These are phyloP conservation scores for Xyrichtys novacula DNA, from an alignment of 2,797 vertebrate species.

Conservation along the genomic window DNA sequence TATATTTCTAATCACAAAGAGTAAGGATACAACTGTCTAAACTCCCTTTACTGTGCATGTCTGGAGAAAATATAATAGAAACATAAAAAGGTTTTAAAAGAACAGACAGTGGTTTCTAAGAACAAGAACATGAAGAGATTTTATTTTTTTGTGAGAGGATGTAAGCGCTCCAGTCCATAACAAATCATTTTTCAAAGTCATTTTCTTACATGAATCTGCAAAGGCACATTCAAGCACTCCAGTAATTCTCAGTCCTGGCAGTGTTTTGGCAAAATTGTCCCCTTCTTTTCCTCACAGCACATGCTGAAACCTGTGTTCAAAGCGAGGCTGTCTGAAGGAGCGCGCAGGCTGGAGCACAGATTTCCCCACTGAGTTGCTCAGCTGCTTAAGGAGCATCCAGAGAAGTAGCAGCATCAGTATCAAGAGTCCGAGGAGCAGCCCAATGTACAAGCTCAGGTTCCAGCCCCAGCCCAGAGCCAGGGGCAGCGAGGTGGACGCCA, in stretches of 20 bases:
- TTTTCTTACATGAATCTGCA: slow-evolving; percentile 56
- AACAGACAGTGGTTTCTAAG: slow-evolving; percentile 37
- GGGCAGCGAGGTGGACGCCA: slow-evolving; percentile 85
- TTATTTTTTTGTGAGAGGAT: slow-evolving; percentile 50
- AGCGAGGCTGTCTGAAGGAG: slow-evolving; percentile 85
- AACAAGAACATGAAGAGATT: slow-evolving; percentile 42
- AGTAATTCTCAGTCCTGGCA: slow-evolving; percentile 44
- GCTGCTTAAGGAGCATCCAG: slow-evolving; percentile 91
- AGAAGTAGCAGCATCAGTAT: slow-evolving; percentile 89
- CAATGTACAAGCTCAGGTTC: slow-evolving; percentile 91
- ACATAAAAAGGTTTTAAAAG: slow-evolving; percentile 29
- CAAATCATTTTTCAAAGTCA: slow-evolving; percentile 21
- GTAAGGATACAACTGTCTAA: not conserved
- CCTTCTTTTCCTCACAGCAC: slow-evolving; percentile 71
- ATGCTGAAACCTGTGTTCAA: slow-evolving; percentile 76
- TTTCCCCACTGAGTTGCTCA: slow-evolving; percentile 88
- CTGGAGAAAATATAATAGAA: not conserved
- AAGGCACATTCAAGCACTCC: slow-evolving; percentile 55
- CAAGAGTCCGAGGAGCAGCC: slow-evolving; percentile 87
- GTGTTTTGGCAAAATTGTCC: slow-evolving; percentile 37
- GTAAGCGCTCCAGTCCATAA: slow-evolving; percentile 47
- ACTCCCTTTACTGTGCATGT: not conserved
- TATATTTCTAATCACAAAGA: slow-evolving; percentile 24
- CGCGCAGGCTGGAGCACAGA: slow-evolving; percentile 80
- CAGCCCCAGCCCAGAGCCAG: slow-evolving; percentile 88